Percentiles rank a stretch among this genome's conserved stretches.
phyloP scores from a whole-genome alignment of 2,113 vertebrate genomes.

The Vidua chalybeata region DNA sequence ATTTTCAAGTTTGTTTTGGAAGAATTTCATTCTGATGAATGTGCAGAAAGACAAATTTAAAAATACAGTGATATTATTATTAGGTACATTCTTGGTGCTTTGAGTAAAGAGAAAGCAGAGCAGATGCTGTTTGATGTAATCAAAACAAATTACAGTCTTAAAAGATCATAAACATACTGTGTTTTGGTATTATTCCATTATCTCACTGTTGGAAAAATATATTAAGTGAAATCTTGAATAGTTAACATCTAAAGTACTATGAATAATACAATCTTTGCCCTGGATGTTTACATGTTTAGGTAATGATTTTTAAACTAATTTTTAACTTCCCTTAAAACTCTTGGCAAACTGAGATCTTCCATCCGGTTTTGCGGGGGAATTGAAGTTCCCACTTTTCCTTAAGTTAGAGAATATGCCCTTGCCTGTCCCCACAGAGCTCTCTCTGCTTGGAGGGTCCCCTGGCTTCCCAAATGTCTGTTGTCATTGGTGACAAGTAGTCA shows the following conservation, averaged over 20 bases:
- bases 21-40: neutral
- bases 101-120: conserved; percentile 10
- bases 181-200: conserved; percentile 41
- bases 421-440: accelerated
- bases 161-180: conserved; percentile 31
- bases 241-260: neutral
- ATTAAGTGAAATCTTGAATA: neutral
- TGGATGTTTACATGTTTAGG: neutral
- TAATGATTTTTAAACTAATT: neutral
- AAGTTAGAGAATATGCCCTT: neutral
- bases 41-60: neutral
- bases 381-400: neutral
- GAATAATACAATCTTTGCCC: neutral
- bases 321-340: neutral
- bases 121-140: conserved; percentile 59
- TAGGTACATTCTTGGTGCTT: neutral
- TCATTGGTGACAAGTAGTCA: neutral
- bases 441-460: neutral
- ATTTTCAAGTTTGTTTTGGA: neutral
- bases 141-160: conserved; percentile 45
- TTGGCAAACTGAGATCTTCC: neutral
- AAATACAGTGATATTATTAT: neutral
- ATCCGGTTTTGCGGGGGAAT: neutral
- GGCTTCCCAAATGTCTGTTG: neutral
- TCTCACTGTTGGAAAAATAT: neutral